These are phyloP conservation scores for Brienomyrus longianalis DNA, from an alignment of 2,113 vertebrate species.

Conservation along the genomic window DNA sequence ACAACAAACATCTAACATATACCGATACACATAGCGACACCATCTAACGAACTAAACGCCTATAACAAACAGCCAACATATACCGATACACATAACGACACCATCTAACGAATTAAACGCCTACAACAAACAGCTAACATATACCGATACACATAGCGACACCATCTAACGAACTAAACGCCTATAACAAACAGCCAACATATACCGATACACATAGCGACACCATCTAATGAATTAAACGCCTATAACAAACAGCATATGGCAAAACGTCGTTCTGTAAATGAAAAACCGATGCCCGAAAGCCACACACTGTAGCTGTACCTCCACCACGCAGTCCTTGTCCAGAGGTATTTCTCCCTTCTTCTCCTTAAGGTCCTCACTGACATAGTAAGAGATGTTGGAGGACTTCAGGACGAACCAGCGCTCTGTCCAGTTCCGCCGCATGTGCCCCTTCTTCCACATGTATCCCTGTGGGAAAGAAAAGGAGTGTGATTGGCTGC, in stretches of 20 bases:
- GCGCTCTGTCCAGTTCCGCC: constrained; percentile 70
- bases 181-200: not conserved
- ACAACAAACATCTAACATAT: too few species aligned
- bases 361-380: constrained; percentile 64
- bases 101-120: too few species aligned
- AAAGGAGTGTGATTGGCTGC: not conserved
- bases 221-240: too few species aligned
- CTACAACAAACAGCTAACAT: too few species aligned
- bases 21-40: too few species aligned
- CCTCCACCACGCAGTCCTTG: constrained; percentile 57
- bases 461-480: constrained; percentile 58
- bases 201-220: not conserved
- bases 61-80: too few species aligned
- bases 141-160: too few species aligned
- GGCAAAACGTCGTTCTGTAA: not conserved
- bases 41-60: too few species aligned
- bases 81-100: too few species aligned
- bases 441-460: constrained; percentile 68
- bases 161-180: too few species aligned
- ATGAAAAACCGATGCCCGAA: not conserved
- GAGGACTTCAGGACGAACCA: constrained; percentile 68
- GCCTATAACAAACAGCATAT: not conserved
- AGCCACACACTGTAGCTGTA: constrained; percentile 24
- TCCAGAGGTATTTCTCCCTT: constrained; percentile 63
- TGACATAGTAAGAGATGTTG: constrained; percentile 55